These are phyloP conservation scores for Eonycteris spelaea DNA, from an alignment of 2,113 vertebrate genomes.

Conservation along the genomic window DNA sequence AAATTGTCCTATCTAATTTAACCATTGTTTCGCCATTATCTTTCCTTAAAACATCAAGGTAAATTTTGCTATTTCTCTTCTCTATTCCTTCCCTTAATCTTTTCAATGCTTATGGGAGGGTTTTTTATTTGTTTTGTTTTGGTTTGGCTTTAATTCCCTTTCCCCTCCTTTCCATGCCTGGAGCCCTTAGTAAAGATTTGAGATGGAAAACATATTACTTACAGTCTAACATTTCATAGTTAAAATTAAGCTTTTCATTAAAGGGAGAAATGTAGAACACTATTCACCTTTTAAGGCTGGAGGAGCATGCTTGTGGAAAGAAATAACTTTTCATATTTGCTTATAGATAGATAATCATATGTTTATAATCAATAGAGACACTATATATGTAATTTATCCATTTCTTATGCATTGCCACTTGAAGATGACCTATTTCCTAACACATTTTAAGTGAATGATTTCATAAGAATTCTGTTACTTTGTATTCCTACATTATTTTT, in stretches of 20 bases:
- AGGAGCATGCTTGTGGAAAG: neutral
- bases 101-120: neutral
- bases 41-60: neutral
- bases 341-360: neutral
- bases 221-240: neutral
- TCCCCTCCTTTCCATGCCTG: neutral
- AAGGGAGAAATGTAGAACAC: neutral
- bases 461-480: neutral
- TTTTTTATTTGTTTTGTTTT: neutral
- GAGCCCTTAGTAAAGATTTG: neutral
- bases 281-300: neutral
- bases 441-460: constrained; percentile 1
- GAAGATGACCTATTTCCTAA: neutral
- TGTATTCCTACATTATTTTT: neutral
- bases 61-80: neutral
- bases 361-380: neutral
- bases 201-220: neutral
- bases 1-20: neutral
- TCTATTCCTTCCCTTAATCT: neutral
- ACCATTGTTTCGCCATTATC: neutral
- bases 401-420: neutral
- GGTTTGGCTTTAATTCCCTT: neutral
- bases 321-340: neutral
- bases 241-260: constrained; percentile 19
- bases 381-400: neutral